phyloP scores from a whole-genome alignment of 2,888 invertebrate species.

The Hybos culiciformis region DNA sequence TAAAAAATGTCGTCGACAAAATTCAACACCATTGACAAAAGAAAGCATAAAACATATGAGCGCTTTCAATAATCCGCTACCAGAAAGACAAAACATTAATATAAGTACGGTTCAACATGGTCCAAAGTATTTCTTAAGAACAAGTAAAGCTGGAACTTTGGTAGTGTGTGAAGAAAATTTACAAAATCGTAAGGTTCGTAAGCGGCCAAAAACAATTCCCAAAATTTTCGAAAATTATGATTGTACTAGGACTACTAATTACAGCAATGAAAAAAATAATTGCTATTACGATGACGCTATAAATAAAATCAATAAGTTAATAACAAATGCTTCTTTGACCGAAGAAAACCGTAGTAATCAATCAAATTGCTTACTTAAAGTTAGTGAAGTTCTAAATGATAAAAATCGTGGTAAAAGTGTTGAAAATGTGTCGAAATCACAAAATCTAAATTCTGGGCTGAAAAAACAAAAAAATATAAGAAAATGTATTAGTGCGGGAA shows the following conservation, averaged over 20 bases:
- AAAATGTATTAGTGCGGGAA: conserved; percentile 4
- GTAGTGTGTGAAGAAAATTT: conserved; percentile 39
- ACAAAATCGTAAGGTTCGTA: conserved; percentile 23
- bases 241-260: not conserved
- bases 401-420: not conserved
- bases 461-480: not conserved
- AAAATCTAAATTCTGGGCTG: not conserved
- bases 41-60: conserved; percentile 33
- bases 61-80: conserved; percentile 28
- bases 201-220: conserved; percentile 18
- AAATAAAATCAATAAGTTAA: not conserved
- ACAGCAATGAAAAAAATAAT: not conserved
- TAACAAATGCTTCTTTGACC: not conserved
- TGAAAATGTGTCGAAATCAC: not conserved
- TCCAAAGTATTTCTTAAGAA: conserved; percentile 37
- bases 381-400: not conserved
- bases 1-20: conserved; percentile 29
- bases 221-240: not conserved
- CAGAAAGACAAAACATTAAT: conserved; percentile 24
- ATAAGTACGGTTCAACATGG: conserved; percentile 17
- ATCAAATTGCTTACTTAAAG: not conserved
- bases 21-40: conserved; percentile 19
- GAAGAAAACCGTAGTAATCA: too few relatives aligned
- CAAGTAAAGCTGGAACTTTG: conserved; percentile 41
- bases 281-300: not conserved